Evolutionary conservation across 2,113 vertebrate genomes (phyloP), one percentile per base, ranked within the genome.

Genomic region (Anhinga rufa): DNA sequence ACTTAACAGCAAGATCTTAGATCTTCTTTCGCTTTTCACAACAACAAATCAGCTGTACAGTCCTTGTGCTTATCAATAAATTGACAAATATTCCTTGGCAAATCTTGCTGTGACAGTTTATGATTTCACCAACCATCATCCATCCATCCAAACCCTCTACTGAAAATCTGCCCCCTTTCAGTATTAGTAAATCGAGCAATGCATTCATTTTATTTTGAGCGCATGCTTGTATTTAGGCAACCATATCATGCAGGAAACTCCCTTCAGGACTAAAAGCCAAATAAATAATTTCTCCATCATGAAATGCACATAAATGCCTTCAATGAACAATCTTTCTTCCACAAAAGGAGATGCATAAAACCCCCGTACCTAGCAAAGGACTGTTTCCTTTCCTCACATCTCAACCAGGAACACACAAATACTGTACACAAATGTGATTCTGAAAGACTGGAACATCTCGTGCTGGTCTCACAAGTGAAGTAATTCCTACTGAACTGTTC

Each of bases 381-480:
- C 11, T 55, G 21, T 15, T 42, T 82, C 32, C 42, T 54, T 62
- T 40, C 60, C 60, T 84, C 65, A 55, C 5, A n/a, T 7, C 58
- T 55, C 44, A 70, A 21, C 6, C 31, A 49, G 2, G 5, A 71
- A 25, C 51, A 65, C n/a, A 82, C 3, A 82, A 64, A 61, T 7
- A 31, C 11, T 3, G 12, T 3, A 28, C 38, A 26, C 36, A 84
- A 78, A 68, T 0, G 0, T 1, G 2, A 36, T 6, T 21, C 31
- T 44, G 55, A n/a, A 38, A 65, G 51, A 14, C 29, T 48, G 38
- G 36, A 65, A 68, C 8, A 17, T 2, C 29, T 62, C 21, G 38
- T 10, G 48, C 22, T 24, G 10, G 16, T 19, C 10, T 52, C 60
- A 51, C 6, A 62, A 0, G 2, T 42, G 19, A 68, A 65, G 8